Evolutionary conservation across 2,888 invertebrate species (phyloP).

Genomic region (Hypomecis punctinalis): DNA sequence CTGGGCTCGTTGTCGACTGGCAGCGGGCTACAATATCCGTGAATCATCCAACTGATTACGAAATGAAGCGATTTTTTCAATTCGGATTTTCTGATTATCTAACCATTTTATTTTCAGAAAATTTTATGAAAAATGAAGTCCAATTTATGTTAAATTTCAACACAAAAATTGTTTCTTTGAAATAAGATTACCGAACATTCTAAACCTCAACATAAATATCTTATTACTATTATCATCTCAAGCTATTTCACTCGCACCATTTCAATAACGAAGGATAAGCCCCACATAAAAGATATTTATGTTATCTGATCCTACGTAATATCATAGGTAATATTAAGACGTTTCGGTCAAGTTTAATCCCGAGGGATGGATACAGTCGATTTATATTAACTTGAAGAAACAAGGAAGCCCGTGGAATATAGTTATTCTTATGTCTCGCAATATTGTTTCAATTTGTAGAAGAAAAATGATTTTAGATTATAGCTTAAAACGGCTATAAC

Average conservation of each 20-base stretch:
- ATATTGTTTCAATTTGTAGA: conserved; percentile 1
- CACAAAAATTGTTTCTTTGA: too few species aligned
- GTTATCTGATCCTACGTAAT: conserved; percentile 14
- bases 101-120: too few species aligned
- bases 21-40: too few species aligned
- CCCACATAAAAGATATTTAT: conserved; percentile 17
- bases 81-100: too few species aligned
- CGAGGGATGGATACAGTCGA: conserved; percentile 15
- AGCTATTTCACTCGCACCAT: conserved; percentile 2
- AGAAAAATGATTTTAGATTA: background rate
- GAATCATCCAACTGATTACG: too few species aligned
- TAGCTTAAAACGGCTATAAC: too few species aligned
- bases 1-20: too few species aligned
- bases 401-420: conserved; percentile 6
- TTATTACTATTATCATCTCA: background rate
- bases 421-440: background rate
- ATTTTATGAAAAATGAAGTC: too few species aligned
- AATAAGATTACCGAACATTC: too few species aligned
- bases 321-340: conserved; percentile 18
- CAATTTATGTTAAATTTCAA: too few species aligned
- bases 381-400: conserved; percentile 15
- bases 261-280: conserved; percentile 10
- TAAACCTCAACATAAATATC: too few species aligned
- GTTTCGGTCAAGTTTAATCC: conserved; percentile 24
- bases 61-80: too few species aligned